Percentiles rank a stretch among this genome's conserved stretches.
These are phyloP conservation scores for Bibio marci DNA, from an alignment of 2,888 invertebrate species.

Conservation along the genomic window DNA sequence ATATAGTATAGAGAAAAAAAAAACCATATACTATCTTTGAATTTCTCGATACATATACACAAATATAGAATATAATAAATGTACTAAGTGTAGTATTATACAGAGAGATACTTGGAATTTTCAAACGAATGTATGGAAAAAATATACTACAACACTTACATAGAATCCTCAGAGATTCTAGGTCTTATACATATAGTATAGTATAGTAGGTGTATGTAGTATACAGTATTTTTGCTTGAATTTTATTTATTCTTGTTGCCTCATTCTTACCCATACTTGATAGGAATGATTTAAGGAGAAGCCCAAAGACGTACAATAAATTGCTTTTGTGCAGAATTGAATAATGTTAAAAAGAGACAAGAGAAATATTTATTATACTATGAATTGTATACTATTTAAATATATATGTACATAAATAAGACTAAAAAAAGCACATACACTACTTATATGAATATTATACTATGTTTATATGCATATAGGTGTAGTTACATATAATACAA, in stretches of 20 bases:
- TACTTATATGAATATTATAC: too few relatives aligned
- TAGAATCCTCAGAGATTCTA: slow-evolving; percentile 2
- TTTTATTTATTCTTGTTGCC: slow-evolving; percentile 5
- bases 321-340: slow-evolving; percentile 5
- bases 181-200: too few relatives aligned
- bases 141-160: too few relatives aligned
- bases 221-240: not conserved
- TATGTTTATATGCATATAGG: too few relatives aligned
- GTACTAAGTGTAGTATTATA: not conserved
- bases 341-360: slow-evolving; percentile 1
- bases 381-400: too few relatives aligned
- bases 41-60: not conserved
- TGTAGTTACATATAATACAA: too few relatives aligned
- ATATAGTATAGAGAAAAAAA: not conserved
- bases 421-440: too few relatives aligned
- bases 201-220: not conserved
- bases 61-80: not conserved
- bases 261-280: slow-evolving; percentile 11
- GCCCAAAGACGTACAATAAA: slow-evolving; percentile 10
- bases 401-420: too few relatives aligned
- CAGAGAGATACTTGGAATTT: too few relatives aligned
- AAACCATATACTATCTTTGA: too few relatives aligned
- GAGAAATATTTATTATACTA: too few relatives aligned
- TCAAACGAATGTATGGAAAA: too few relatives aligned
- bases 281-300: slow-evolving; percentile 12